phyloP scores from a whole-genome alignment of 92 coral and sea anemone species.

The Chrysogorgia sp. region DNA sequence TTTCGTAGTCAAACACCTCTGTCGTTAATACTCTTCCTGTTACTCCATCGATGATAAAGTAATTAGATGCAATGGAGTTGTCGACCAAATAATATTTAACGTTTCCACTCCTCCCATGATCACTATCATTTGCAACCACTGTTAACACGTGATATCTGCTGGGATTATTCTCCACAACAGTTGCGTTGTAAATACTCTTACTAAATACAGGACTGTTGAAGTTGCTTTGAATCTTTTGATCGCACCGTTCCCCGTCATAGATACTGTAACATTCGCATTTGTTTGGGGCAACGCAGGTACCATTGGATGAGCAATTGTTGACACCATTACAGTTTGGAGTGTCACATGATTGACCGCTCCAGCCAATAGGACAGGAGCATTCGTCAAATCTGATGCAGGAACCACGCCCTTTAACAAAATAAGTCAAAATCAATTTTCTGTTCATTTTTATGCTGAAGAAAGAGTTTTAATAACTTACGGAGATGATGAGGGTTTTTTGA shows the following conservation, averaged over 20 bases:
- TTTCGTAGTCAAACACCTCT: conserved; percentile 58
- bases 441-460: too few relatives aligned
- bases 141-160: conserved; percentile 47
- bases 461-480: too few relatives aligned
- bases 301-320: conserved; percentile 72
- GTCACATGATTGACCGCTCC: conserved; percentile 77
- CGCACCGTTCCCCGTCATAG: conserved; percentile 68
- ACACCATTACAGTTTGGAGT: conserved; percentile 62
- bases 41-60: conserved; percentile 57
- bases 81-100: conserved; percentile 41
- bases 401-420: conserved; percentile 64
- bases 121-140: conserved; percentile 71
- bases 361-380: conserved; percentile 57
- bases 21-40: conserved; percentile 61
- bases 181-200: conserved; percentile 50
- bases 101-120: conserved; percentile 68
- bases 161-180: conserved; percentile 61
- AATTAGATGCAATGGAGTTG: conserved; percentile 14
- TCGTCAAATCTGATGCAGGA: conserved; percentile 59
- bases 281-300: conserved; percentile 64
- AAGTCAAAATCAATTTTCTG: too few relatives aligned
- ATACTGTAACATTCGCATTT: conserved; percentile 68
- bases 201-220: conserved; percentile 60
- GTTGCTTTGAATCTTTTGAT: conserved; percentile 56
- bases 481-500: too few relatives aligned